Evolutionary conservation across 2,797 vertebrate genomes (phyloP).

Genomic region (Crenuchus spilurus): DNA sequence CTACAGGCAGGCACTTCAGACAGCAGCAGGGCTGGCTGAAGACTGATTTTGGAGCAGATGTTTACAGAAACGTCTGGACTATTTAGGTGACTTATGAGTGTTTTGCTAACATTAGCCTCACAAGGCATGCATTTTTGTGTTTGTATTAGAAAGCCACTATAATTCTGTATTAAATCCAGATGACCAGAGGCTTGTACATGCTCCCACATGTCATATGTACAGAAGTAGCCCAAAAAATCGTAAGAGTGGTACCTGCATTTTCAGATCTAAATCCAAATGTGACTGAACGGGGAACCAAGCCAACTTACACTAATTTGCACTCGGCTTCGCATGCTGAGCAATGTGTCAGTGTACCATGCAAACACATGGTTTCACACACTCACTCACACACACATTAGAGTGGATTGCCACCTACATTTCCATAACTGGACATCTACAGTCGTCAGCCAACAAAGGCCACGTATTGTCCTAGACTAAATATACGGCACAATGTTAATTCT

Average conservation of each 20-base stretch:
- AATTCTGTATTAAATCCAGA: no score
- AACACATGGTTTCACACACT: constrained; percentile 13
- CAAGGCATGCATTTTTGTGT: no score
- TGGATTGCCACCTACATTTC: not conserved
- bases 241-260: not conserved
- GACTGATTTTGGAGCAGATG: no score
- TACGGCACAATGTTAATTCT: not conserved
- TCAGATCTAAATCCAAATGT: constrained; percentile 5
- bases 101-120: no score
- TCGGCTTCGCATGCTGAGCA: constrained; percentile 20
- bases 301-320: constrained; percentile 37
- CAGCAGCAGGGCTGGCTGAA: no score
- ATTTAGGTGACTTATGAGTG: no score
- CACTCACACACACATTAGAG: constrained; percentile 7
- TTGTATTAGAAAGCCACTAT: no score
- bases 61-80: no score
- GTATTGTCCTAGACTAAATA: not conserved
- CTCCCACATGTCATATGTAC: no score
- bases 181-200: no score
- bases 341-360: constrained; percentile 23
- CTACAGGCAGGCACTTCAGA: no score
- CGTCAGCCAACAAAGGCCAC: not conserved
- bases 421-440: not conserved
- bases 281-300: constrained; percentile 11
- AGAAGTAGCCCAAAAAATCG: no score